Evolutionary conservation across 2,113 vertebrate genomes (phyloP).

Genomic region (Acrocephalus arundinaceus): DNA sequence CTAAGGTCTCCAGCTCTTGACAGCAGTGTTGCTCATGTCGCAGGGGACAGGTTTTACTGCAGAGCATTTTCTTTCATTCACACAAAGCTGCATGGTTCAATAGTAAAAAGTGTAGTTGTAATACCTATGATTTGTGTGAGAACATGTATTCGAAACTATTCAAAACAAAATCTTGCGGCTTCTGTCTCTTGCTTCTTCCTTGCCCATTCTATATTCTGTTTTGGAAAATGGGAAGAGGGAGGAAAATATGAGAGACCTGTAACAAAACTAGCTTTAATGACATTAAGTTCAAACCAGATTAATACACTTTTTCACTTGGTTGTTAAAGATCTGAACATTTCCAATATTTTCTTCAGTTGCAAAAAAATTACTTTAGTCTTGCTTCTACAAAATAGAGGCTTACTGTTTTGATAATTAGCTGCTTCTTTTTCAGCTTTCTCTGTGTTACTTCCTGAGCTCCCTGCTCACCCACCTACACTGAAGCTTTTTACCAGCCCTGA

Average conservation of each 20-base stretch:
- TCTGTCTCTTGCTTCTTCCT: not conserved
- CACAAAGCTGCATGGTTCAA: not conserved
- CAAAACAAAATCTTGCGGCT: not conserved
- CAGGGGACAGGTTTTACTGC: not conserved
- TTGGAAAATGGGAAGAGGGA: not conserved
- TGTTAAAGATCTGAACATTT: not conserved
- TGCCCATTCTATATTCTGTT: not conserved
- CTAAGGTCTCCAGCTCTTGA: not conserved
- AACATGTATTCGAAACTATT: not conserved
- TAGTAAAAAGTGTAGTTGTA: not conserved
- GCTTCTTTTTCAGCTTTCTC: not conserved
- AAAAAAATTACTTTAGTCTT: not conserved
- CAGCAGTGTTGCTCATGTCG: not conserved
- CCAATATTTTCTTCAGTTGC: not conserved
- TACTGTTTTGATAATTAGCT: not conserved
- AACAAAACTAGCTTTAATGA: not conserved
- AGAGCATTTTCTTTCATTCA: not conserved
- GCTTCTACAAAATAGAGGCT: not conserved
- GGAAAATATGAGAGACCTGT: not conserved
- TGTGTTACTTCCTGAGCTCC: not conserved
- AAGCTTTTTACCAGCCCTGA: not conserved
- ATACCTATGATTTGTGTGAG: not conserved
- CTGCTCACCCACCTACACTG: not conserved
- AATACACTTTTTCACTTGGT: not conserved
- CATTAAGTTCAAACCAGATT: not conserved